A percentile compares a stretch with the other conserved stretches of the same genome.
Evolutionary conservation across 2,888 invertebrate genomes (phyloP).

Genomic region (Drosophila diplacantha): DNA sequence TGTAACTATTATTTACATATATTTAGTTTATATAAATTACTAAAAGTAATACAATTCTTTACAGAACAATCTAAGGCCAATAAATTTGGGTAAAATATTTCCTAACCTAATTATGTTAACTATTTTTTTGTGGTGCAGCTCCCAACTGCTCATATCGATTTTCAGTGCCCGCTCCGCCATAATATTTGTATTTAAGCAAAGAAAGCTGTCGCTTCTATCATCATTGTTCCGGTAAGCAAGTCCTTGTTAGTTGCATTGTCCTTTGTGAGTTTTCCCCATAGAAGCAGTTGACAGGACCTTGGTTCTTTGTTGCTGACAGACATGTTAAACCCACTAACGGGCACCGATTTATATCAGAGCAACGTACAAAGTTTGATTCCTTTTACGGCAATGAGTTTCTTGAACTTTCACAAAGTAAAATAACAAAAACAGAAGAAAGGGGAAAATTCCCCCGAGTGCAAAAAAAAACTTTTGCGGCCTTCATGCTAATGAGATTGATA

Average conservation of each 20-base stretch:
- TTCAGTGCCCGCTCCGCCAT: constrained; percentile 46
- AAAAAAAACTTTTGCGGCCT: constrained; percentile 2
- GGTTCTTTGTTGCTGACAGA: constrained; percentile 32
- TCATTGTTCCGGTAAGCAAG: constrained; percentile 6
- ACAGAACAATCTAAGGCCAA: no score
- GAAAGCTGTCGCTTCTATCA: constrained; percentile 1
- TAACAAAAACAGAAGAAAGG: background rate
- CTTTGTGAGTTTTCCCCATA: constrained; percentile 18
- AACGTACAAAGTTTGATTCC: constrained; percentile 16
- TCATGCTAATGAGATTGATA: constrained; percentile 38
- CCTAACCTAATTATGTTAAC: background rate
- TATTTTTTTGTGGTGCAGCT: constrained; percentile 6
- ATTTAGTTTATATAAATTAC: no score
- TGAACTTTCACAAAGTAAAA: constrained; percentile 13
- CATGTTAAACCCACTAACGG: constrained; percentile 18
- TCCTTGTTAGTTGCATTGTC: constrained; percentile 14
- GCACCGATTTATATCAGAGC: constrained; percentile 19
- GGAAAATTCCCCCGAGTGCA: constrained; percentile 6
- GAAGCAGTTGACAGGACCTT: constrained; percentile 9
- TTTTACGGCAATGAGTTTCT: constrained; percentile 23
- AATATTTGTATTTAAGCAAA: constrained; percentile 30
- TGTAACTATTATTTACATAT: no score
- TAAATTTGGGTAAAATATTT: background rate
- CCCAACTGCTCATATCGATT: constrained; percentile 47
- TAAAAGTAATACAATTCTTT: no score